Conservation (phyloP, 2,113 vertebrate genomes). For the Macroglossus sobrinus region DNA sequence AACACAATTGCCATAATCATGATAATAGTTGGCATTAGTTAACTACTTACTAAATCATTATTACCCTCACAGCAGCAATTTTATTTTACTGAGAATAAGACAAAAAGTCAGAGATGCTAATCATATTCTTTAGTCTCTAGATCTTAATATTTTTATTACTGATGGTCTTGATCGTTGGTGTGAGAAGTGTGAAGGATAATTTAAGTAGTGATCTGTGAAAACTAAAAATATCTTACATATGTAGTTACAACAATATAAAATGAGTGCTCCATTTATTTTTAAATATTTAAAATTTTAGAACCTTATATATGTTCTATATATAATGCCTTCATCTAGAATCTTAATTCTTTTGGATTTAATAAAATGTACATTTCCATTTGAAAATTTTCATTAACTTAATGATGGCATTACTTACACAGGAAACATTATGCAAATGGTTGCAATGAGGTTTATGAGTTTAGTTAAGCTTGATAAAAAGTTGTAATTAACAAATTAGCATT, state of each 20-base stretch:
- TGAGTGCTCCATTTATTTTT: not conserved
- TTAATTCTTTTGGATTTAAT: conserved; percentile 2
- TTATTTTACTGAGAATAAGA: conserved; percentile 5
- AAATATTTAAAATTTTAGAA: not conserved
- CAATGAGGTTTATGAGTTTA: conserved; percentile 63
- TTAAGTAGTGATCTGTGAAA: conserved; percentile 37
- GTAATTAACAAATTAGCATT: conserved; percentile 79
- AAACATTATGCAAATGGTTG: conserved; percentile 67
- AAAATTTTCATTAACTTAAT: conserved; percentile 37
- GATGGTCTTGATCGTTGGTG: conserved; percentile 30
- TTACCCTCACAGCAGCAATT: not conserved
- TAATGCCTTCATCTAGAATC: not conserved
- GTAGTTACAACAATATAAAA: not conserved
- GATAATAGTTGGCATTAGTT: conserved; percentile 33
- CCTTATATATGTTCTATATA: conserved; percentile 11
- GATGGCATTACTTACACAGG: conserved; percentile 3
- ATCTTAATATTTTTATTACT: conserved; percentile 46
- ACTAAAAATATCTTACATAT: not conserved
- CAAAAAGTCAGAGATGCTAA: conserved; percentile 37
- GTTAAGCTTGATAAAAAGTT: conserved; percentile 75
- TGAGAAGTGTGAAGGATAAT: conserved; percentile 47
- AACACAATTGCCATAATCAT: not conserved
- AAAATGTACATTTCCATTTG: not conserved
- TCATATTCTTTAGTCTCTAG: not conserved
- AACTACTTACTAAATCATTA: conserved; percentile 38